These are phyloP conservation scores for Sphaeridia pumilis DNA, from an alignment of 2,888 invertebrate genomes.

Conservation along the genomic window DNA sequence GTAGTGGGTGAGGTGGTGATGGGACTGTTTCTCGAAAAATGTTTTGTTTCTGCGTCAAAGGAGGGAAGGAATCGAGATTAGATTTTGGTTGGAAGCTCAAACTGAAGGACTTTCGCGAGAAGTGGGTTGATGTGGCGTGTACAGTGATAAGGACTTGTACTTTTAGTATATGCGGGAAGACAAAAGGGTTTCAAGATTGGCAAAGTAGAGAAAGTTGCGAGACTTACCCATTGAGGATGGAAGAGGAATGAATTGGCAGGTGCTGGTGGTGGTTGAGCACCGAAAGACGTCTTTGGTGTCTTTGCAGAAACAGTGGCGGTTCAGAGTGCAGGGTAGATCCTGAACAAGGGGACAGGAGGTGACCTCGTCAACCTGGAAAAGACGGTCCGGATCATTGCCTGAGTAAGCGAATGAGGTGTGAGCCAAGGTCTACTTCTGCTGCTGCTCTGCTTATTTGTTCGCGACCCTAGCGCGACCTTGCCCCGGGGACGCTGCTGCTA, in stretches of 20 bases:
- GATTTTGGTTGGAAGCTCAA: not conserved
- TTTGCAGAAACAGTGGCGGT: slow-evolving; percentile 31
- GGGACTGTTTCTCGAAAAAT: too few species aligned
- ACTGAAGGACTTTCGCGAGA: not conserved
- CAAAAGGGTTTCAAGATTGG: too few species aligned
- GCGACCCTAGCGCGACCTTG: slow-evolving; percentile 15
- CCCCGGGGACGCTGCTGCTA: slow-evolving; percentile 16
- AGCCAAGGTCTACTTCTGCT: slow-evolving; percentile 8
- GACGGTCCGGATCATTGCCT: slow-evolving; percentile 14
- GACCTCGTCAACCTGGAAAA: slow-evolving; percentile 26
- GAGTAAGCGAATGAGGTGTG: slow-evolving; percentile 16
- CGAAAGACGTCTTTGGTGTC: slow-evolving; percentile 34
- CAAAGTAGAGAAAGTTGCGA: too few species aligned
- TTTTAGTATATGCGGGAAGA: not conserved
- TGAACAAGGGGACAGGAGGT: slow-evolving; percentile 30
- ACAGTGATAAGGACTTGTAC: not conserved
- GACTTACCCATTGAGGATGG: slow-evolving; percentile 14
- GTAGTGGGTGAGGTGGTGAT: not conserved
- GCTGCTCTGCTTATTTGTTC: slow-evolving; percentile 6
- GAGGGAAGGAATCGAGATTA: not conserved
- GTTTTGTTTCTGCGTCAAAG: too few species aligned
- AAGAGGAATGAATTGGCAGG: slow-evolving; percentile 32
- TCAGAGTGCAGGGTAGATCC: slow-evolving; percentile 28
- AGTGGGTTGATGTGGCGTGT: not conserved
- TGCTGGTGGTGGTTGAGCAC: too few species aligned